These are phyloP conservation scores for Rhinoraja longicauda DNA, from an alignment of 2,797 vertebrate genomes.

Conservation along the genomic window DNA sequence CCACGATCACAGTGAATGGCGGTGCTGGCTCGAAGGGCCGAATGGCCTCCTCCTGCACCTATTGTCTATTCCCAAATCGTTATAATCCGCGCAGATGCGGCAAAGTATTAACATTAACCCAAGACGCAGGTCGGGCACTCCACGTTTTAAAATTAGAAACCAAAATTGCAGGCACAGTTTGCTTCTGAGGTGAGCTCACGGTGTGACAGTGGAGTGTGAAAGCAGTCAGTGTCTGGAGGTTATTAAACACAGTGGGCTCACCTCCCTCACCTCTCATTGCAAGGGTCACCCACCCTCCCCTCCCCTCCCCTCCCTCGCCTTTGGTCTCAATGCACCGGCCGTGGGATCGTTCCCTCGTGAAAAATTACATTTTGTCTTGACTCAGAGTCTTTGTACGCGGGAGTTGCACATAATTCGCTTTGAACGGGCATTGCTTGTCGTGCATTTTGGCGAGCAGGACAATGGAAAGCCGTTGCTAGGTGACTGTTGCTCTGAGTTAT, in stretches of 20 bases:
- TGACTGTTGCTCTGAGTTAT: constrained; percentile 68
- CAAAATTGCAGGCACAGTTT: background rate
- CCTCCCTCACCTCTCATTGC: background rate
- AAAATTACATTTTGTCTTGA: constrained; percentile 5
- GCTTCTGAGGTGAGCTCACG: background rate
- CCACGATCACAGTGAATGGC: too few relatives aligned
- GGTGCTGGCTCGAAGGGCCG: too few relatives aligned
- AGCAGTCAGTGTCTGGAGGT: background rate
- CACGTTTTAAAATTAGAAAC: background rate
- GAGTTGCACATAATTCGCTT: constrained; percentile 41
- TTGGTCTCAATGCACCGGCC: background rate
- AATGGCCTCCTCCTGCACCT: too few relatives aligned
- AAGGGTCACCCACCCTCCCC: background rate
- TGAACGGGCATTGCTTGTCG: constrained; percentile 35
- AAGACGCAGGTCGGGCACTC: background rate
- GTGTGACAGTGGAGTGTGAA: background rate
- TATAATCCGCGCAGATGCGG: background rate
- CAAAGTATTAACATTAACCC: background rate
- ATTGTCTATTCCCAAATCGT: background rate
- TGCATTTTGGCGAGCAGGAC: constrained; percentile 48
- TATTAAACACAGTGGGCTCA: background rate
- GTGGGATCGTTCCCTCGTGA: background rate
- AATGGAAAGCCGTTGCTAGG: constrained; percentile 69
- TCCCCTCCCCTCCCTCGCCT: background rate
- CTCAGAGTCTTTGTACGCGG: constrained; percentile 40